phyloP scores from a whole-genome alignment of 2,888 invertebrate genomes.

The Cotesia congregata region DNA sequence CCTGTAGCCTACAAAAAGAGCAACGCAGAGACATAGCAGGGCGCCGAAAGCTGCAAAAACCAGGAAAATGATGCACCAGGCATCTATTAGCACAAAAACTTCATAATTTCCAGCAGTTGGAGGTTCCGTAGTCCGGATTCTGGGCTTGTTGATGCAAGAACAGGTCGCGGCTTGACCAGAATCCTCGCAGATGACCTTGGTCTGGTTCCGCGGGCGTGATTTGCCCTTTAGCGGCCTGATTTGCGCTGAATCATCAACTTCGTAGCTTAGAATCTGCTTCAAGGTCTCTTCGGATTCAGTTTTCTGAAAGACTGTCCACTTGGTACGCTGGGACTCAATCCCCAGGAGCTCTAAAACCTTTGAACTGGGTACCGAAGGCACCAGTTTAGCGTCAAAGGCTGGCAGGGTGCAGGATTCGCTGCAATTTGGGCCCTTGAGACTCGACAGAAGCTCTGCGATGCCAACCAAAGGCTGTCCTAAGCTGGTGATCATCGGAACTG shows the following conservation, averaged over 20 bases:
- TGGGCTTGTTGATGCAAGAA: background rate
- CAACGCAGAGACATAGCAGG: conserved; percentile 76
- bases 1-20: conserved; percentile 77
- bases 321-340: background rate
- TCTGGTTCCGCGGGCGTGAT: background rate
- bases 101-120: background rate
- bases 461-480: background rate
- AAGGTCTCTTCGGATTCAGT: background rate
- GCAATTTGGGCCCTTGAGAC: background rate
- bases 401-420: background rate
- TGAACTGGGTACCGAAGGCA: background rate
- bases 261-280: background rate
- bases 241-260: background rate
- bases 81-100: conserved; percentile 52
- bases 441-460: background rate
- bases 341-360: background rate
- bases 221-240: background rate
- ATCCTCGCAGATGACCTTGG: background rate
- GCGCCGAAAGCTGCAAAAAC: conserved; percentile 79
- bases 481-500: background rate
- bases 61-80: conserved; percentile 76
- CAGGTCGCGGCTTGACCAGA: background rate
- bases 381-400: background rate
- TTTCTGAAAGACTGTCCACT: background rate
- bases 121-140: background rate